phyloP scores from a whole-genome alignment of 1,140 invertebrate species.

The Teleogryllus occipitalis region DNA sequence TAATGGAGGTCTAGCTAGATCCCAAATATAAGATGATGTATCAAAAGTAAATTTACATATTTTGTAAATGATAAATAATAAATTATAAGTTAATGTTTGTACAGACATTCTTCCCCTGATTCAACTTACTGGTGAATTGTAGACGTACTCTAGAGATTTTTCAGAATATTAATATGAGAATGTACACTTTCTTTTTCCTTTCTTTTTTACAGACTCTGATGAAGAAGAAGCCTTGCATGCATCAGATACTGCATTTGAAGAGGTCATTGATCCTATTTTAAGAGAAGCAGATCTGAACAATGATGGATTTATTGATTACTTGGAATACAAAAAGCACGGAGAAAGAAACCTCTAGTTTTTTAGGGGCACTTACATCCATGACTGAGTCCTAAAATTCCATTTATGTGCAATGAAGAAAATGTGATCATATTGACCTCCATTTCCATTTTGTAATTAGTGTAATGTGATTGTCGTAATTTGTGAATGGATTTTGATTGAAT shows the following conservation, averaged over 20 bases:
- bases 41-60: no score
- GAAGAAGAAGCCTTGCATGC: neutral
- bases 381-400: neutral
- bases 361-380: neutral
- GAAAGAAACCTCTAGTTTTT: neutral
- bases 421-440: neutral
- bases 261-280: neutral
- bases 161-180: no score
- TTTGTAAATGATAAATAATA: no score
- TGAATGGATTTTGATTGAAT: neutral
- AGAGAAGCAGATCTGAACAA: neutral
- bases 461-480: neutral
- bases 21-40: no score
- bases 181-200: no score
- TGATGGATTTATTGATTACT: neutral
- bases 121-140: no score
- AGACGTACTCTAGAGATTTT: no score
- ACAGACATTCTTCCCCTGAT: no score
- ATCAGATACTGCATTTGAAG: neutral
- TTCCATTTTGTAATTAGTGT: neutral
- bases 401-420: neutral
- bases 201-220: neutral
- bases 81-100: no score
- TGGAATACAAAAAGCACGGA: neutral
- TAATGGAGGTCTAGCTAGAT: no score